Evolutionary conservation across 1,140 invertebrate species (phyloP).

Genomic region (Wiebesia pumilae): DNA sequence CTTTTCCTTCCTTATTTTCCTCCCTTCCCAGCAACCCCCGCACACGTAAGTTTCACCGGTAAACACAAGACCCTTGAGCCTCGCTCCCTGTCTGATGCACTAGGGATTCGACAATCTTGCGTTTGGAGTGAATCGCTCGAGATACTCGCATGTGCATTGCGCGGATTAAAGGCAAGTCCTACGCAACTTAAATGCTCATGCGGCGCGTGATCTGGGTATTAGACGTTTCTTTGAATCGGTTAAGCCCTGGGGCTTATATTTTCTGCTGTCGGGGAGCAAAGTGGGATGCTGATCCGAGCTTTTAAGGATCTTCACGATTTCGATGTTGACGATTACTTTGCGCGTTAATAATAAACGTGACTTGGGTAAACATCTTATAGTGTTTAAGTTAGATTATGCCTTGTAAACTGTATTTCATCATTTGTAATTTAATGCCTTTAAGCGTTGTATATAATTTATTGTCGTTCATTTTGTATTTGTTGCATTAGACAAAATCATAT

Average conservation of each 20-base stretch:
- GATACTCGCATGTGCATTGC: not conserved
- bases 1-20: not conserved
- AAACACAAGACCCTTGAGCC: not conserved
- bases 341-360: conserved; percentile 6
- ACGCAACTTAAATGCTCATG: conserved; percentile 37
- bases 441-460: no score
- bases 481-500: no score
- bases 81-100: not conserved
- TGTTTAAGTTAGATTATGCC: not conserved
- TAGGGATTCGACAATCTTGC: not conserved
- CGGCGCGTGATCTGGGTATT: conserved; percentile 43
- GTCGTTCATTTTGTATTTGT: no score
- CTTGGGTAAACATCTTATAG: not conserved
- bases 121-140: not conserved
- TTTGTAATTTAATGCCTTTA: not conserved
- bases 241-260: not conserved
- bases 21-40: not conserved
- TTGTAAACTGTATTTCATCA: not conserved
- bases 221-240: conserved; percentile 21
- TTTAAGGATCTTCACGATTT: not conserved
- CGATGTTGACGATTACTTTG: not conserved
- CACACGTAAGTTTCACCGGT: not conserved
- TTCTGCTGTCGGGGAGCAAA: not conserved
- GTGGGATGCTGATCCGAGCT: not conserved
- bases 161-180: conserved; percentile 23